Evolutionary conservation across 2,888 invertebrate species (phyloP).

Genomic region (Ochropacha duplaris): DNA sequence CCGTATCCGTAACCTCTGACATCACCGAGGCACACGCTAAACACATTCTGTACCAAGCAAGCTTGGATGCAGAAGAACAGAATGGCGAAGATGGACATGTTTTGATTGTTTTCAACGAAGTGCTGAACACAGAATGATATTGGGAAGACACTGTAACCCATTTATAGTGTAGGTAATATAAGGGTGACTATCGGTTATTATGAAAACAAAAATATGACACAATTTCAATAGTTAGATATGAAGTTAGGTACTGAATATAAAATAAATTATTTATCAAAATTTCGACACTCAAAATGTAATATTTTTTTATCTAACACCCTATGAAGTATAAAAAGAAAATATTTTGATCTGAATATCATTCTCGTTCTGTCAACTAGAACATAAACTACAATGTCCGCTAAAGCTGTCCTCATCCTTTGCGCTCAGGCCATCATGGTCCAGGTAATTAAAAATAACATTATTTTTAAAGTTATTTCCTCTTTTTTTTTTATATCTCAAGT

Average conservation of each 20-base stretch:
- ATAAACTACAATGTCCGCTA: too few relatives aligned
- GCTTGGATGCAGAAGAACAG: conserved; percentile 9
- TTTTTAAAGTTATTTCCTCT: too few relatives aligned
- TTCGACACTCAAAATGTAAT: too few relatives aligned
- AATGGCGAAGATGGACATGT: conserved; percentile 10
- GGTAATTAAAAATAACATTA: too few relatives aligned
- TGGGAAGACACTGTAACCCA: background rate
- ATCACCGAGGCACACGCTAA: conserved; percentile 1
- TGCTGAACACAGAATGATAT: conserved; percentile 8
- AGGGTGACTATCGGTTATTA: background rate
- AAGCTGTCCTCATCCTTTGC: too few relatives aligned
- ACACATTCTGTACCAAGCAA: conserved; percentile 8
- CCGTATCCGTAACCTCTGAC: conserved; percentile 8
- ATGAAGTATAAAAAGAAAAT: too few relatives aligned
- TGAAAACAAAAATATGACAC: background rate
- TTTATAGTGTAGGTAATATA: conserved; percentile 3
- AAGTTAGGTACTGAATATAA: too few relatives aligned
- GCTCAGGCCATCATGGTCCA: background rate
- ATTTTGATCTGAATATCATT: too few relatives aligned
- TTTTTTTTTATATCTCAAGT: too few relatives aligned
- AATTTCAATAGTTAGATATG: background rate
- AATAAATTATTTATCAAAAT: too few relatives aligned
- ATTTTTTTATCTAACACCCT: too few relatives aligned
- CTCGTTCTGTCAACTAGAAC: too few relatives aligned
- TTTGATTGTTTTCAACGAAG: conserved; percentile 4